These are phyloP conservation scores for Trissolcus japonicus DNA, from an alignment of 2,888 invertebrate genomes.

Conservation along the genomic window DNA sequence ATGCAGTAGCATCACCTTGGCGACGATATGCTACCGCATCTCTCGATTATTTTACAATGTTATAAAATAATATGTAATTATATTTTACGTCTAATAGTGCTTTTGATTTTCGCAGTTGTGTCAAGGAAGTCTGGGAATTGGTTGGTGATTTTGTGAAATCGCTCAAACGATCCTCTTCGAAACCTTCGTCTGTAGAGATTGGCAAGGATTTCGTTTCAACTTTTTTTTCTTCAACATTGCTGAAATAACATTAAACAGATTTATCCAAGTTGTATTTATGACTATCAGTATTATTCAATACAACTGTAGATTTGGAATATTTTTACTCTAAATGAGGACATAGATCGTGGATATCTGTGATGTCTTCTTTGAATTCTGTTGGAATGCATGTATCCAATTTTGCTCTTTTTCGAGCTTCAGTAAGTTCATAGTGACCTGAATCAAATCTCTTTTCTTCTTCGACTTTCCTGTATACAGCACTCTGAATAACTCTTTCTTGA, in stretches of 20 bases:
- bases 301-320: background rate
- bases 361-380: conserved; percentile 18
- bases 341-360: conserved; percentile 38
- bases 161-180: conserved; percentile 78
- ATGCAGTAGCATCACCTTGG: too few relatives aligned
- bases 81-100: conserved; percentile 4
- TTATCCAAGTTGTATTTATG: background rate
- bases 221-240: conserved; percentile 67
- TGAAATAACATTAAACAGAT: conserved; percentile 14
- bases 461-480: conserved; percentile 61
- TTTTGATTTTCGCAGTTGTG: conserved; percentile 47
- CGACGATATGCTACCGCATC: too few relatives aligned
- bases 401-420: conserved; percentile 71
- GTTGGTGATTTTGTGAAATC: conserved; percentile 71
- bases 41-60: too few relatives aligned
- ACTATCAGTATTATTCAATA: background rate
- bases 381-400: conserved; percentile 64
- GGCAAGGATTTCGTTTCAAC: conserved; percentile 70
- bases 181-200: conserved; percentile 79
- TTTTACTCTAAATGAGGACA: conserved; percentile 66
- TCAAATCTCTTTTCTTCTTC: conserved; percentile 72
- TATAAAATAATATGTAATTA: too few relatives aligned
- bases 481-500: conserved; percentile 60
- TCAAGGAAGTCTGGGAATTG: conserved; percentile 64
- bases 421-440: conserved; percentile 73